These are phyloP conservation scores for Lonchura striata DNA, from an alignment of 2,113 vertebrate genomes.

Conservation along the genomic window DNA sequence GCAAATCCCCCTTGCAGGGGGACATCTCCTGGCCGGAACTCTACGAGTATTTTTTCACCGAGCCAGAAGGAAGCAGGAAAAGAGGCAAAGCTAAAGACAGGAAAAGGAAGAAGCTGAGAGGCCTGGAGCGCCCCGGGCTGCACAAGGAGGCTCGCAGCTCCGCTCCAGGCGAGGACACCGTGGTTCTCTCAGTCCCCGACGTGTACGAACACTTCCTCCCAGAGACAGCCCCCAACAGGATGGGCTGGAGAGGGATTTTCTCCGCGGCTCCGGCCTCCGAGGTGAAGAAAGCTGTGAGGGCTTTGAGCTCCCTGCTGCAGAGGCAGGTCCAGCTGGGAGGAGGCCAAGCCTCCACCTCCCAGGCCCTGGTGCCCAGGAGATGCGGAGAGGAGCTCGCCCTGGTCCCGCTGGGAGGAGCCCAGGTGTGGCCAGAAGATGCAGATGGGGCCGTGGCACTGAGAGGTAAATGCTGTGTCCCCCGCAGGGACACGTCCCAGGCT, in stretches of 20 bases:
- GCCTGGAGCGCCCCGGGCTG: neutral
- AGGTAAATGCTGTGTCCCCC: constrained; percentile 71
- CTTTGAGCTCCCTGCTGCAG: constrained; percentile 31
- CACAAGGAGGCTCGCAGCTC: neutral
- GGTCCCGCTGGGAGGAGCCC: neutral
- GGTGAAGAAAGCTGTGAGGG: constrained; percentile 17
- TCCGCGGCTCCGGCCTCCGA: neutral
- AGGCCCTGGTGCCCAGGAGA: neutral
- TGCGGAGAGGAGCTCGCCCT: neutral
- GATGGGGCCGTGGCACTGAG: constrained; percentile 64
- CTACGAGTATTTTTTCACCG: constrained; percentile 87
- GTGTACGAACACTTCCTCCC: constrained; percentile 78
- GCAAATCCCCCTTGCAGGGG: neutral
- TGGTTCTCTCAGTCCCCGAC: constrained; percentile 66
- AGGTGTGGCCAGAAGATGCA: neutral
- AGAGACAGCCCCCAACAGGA: constrained; percentile 1
- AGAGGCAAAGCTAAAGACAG: constrained; percentile 53
- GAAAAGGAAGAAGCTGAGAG: neutral
- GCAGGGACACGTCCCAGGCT: rapidly evolving
- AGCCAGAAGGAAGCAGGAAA: constrained; percentile 49
- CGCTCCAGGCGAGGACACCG: neutral
- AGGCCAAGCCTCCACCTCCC: neutral
- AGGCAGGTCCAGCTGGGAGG: neutral
- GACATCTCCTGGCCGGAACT: constrained; percentile 80
- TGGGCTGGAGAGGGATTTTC: neutral